Percentiles rank a stretch among this genome's conserved stretches.
These are phyloP conservation scores for Regulus satrapa DNA, from an alignment of 2,113 vertebrate species.

Conservation along the genomic window DNA sequence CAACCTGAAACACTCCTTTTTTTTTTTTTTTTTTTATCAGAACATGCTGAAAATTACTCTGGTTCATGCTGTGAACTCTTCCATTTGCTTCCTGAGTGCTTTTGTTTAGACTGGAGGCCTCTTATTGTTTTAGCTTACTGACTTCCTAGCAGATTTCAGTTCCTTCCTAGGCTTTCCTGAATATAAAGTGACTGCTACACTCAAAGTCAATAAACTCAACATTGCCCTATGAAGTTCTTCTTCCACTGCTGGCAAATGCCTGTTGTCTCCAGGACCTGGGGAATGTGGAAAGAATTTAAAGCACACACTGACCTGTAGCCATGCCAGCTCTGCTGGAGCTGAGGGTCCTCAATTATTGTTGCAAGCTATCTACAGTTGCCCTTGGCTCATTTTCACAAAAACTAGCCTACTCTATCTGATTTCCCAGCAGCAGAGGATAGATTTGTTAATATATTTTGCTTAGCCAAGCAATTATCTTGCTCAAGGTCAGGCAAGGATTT, in stretches of 20 bases:
- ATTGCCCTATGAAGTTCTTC: background rate
- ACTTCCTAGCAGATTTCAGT: background rate
- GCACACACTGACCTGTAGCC: background rate
- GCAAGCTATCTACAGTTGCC: background rate
- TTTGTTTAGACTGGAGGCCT: background rate
- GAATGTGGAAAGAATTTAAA: background rate
- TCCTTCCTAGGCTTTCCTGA: background rate
- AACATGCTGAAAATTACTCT: background rate
- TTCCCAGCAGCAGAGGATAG: background rate
- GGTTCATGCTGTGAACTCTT: background rate
- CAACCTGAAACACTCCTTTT: background rate
- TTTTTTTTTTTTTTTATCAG: background rate
- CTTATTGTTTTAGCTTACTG: background rate
- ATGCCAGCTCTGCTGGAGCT: background rate
- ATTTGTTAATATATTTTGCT: constrained; percentile 14
- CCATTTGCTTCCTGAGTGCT: fast-evolving
- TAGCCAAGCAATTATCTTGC: background rate
- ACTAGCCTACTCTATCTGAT: background rate
- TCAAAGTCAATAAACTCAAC: background rate
- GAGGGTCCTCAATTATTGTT: background rate
- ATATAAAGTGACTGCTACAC: background rate
- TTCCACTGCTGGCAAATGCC: background rate
- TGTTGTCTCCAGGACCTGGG: background rate
- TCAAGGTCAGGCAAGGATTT: constrained; percentile 13
- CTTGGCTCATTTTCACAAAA: background rate